These are phyloP conservation scores for Sebastes fasciatus DNA, from an alignment of 2,113 vertebrate genomes.

Conservation along the genomic window DNA sequence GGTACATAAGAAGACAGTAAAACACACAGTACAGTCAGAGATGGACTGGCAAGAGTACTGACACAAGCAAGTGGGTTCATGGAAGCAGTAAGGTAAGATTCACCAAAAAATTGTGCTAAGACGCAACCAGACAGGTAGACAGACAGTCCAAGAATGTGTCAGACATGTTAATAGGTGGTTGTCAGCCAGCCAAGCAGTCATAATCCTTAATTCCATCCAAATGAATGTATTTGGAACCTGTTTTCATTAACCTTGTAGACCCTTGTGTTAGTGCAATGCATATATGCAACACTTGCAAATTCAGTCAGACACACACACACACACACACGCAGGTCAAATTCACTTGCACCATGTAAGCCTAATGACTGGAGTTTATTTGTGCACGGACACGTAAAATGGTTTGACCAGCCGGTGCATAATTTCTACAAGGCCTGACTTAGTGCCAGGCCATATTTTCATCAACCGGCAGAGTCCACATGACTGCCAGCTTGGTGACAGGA, in stretches of 20 bases:
- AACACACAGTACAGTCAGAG: not conserved
- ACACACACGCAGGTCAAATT: constrained; percentile 9
- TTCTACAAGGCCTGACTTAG: constrained; percentile 48
- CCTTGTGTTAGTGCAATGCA: constrained; percentile 42
- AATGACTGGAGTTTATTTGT: constrained; percentile 71
- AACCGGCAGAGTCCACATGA: not conserved
- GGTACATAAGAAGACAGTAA: not conserved
- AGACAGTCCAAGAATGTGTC: constrained; percentile 49
- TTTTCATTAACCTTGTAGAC: constrained; percentile 72
- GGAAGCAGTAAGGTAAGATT: constrained; percentile 12
- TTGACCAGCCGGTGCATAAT: constrained; percentile 54
- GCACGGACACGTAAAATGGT: constrained; percentile 54
- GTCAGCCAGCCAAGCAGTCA: constrained; percentile 63
- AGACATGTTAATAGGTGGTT: constrained; percentile 59
- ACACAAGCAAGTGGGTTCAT: constrained; percentile 2
- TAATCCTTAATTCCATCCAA: constrained; percentile 61
- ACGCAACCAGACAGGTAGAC: constrained; percentile 34
- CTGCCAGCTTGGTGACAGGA: constrained; percentile 10
- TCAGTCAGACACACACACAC: constrained; percentile 12
- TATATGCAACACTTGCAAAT: constrained; percentile 61
- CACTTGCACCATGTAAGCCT: constrained; percentile 44
- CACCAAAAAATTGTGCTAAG: not conserved
- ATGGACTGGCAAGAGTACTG: not conserved
- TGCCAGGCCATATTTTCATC: constrained; percentile 41
- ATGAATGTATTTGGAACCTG: constrained; percentile 55